Evolutionary conservation across 2,888 invertebrate species (phyloP).

Genomic region (Pammene fasciana): DNA sequence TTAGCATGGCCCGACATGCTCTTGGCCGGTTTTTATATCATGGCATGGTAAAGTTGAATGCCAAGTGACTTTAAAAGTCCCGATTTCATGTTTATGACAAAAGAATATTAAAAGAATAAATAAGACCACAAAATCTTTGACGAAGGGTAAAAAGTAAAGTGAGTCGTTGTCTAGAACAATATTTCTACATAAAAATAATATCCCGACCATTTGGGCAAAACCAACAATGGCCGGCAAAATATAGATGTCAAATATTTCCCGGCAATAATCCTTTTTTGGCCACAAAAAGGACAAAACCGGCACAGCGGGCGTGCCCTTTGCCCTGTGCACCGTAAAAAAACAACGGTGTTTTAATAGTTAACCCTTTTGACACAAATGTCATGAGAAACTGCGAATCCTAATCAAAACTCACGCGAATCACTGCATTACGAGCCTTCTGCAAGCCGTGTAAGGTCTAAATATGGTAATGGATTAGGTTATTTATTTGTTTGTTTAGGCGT

Average conservation of each 20-base stretch:
- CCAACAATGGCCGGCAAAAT: constrained; percentile 48
- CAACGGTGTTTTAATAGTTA: constrained; percentile 69
- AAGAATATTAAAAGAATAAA: background rate
- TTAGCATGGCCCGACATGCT: too few species aligned
- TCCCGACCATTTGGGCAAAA: constrained; percentile 35
- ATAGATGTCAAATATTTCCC: constrained; percentile 62
- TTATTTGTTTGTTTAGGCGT: constrained; percentile 42
- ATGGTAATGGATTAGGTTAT: constrained; percentile 16
- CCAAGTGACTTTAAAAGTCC: background rate
- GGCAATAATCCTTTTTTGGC: constrained; percentile 61
- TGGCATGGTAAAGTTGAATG: background rate
- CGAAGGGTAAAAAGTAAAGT: constrained; percentile 9
- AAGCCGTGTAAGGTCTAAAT: constrained; percentile 32
- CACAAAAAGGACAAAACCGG: constrained; percentile 53
- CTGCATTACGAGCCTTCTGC: constrained; percentile 41
- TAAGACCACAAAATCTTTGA: background rate
- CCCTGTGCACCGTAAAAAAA: constrained; percentile 73
- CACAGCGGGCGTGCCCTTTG: constrained; percentile 74
- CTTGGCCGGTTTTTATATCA: too few species aligned
- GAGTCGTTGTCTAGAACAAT: constrained; percentile 14
- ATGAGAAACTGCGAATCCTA: constrained; percentile 58
- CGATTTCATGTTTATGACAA: background rate
- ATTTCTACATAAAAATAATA: constrained; percentile 29
- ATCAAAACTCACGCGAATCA: constrained; percentile 43
- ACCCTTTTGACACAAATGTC: constrained; percentile 73